Base-by-base conservation (phyloP, 2,113 vertebrate genomes). In the Trichomycterus rosablanca region DNA sequence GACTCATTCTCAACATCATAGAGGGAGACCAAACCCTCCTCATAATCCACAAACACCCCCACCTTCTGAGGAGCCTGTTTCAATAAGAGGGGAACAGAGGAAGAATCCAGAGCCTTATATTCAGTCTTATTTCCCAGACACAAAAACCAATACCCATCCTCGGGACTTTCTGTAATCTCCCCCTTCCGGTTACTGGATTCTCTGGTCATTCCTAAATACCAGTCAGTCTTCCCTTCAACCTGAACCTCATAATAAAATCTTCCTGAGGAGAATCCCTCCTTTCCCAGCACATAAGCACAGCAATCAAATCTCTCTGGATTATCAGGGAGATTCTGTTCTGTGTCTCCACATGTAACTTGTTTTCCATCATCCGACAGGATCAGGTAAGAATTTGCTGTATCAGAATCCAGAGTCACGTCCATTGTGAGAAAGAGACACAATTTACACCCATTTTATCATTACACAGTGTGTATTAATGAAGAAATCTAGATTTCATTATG, bases 21-120 rank as follows among this genome's bases (percentile, higher is more conserved):
- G 28, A 59, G 37, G 43, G 57, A 59, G 57, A 59, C 15, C 57
- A 48, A 14, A 48, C 57, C 57, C 30, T 59, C 44, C 44, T 59
- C 30, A 48, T 48, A 48, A 59, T 59, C 57, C 44, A 59, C 57
- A 59, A 59, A 48, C 44, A 59, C 43, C 30, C 57, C 57, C 28
- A 59, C 57, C 19, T 59, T 59, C 19, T 48, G 19, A 42, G 30
- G 44, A 24, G 20, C 8, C 43, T 4, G 7, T 24, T 59, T 35
- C 19, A 59, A 4, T 11, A 30, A 48, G 14, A 48, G 19, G 4
- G 9, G n/a, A n/a, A 48, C 19, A 35, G 0, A 5, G 2, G 28
- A 2, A 35, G 30, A 15, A 2, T 59, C 30, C 7, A 2, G 7
- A 48, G 44, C 32, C 1, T 1, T 0, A 46, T 48, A 48, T 48